These are phyloP conservation scores for Xylota segnis DNA, from an alignment of 2,888 invertebrate genomes.

Conservation along the genomic window DNA sequence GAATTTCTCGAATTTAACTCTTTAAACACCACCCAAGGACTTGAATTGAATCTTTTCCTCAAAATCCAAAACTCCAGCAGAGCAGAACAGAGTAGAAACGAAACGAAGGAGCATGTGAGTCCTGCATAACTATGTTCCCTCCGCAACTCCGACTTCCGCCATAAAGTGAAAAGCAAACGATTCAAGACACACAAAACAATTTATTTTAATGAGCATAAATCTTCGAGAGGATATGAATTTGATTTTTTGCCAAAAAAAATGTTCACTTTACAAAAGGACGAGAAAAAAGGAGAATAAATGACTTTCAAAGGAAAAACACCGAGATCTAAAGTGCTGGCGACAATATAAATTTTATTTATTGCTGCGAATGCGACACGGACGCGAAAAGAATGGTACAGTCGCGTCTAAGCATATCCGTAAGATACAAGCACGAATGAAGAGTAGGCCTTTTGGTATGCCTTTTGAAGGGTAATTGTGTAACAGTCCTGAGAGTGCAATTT, in stretches of 20 bases:
- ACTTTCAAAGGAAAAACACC: conserved; percentile 6
- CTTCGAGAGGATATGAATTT: conserved; percentile 41
- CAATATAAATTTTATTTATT: conserved; percentile 55
- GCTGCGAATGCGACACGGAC: conserved; percentile 23
- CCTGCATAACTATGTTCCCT: neutral
- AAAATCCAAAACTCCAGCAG: neutral
- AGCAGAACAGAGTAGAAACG: neutral
- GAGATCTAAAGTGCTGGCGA: conserved; percentile 54
- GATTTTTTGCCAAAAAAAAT: conserved; percentile 37
- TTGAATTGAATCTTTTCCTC: neutral
- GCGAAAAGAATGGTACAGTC: neutral
- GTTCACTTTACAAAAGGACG: conserved; percentile 12
- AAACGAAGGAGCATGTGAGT: neutral
- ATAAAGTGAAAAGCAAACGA: neutral
- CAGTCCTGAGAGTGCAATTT: conserved; percentile 13
- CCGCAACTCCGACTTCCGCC: neutral
- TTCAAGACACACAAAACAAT: conserved; percentile 29
- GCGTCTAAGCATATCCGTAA: neutral
- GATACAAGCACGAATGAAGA: neutral
- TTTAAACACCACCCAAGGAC: neutral
- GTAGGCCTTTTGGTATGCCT: neutral
- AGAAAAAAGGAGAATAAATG: conserved; percentile 12
- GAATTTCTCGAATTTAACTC: neutral
- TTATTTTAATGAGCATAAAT: conserved; percentile 57
- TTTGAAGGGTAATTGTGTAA: neutral